phyloP scores from a whole-genome alignment of 2,888 invertebrate species.

The Tupiocoris notatus region DNA sequence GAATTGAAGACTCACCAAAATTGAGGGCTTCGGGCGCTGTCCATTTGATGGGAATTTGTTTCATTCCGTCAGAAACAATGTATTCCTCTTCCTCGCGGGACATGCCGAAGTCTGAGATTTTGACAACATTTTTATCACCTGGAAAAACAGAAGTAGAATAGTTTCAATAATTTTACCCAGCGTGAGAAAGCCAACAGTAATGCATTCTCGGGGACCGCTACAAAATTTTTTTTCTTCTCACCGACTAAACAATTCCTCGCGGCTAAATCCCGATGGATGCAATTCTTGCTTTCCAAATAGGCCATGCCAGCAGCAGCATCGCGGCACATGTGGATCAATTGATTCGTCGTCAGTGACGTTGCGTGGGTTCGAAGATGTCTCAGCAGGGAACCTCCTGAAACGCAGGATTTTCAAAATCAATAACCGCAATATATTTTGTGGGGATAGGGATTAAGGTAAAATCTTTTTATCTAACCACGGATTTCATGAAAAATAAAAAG shows the following conservation, averaged over 20 bases:
- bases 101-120: slow-evolving; percentile 98
- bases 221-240: slow-evolving; percentile 52
- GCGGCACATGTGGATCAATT: slow-evolving; percentile 83
- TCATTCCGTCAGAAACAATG: slow-evolving; percentile 95
- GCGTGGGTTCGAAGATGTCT: slow-evolving; percentile 83
- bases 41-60: slow-evolving; percentile 98
- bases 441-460: too few relatives aligned
- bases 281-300: slow-evolving; percentile 92
- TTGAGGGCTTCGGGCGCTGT: slow-evolving; percentile 95
- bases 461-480: too few relatives aligned
- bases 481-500: too few relatives aligned
- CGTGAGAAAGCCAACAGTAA: too few relatives aligned
- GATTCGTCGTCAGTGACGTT: slow-evolving; percentile 62
- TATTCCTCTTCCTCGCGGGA: slow-evolving; percentile 95
- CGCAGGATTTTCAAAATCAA: too few relatives aligned
- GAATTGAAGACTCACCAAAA: slow-evolving; percentile 69
- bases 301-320: slow-evolving; percentile 94
- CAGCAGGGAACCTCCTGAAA: slow-evolving; percentile 87
- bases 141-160: slow-evolving; percentile 50
- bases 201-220: too few relatives aligned
- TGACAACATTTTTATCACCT: slow-evolving; percentile 81
- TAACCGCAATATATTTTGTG: too few relatives aligned
- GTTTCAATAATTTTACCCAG: too few relatives aligned
- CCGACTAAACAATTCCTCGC: slow-evolving; percentile 90
- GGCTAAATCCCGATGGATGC: slow-evolving; percentile 93